Evolutionary conservation across 2,797 vertebrate species (phyloP), one percentile per base, ranked within the genome.

Genomic region (Schizopygopsis pylzovi): DNA sequence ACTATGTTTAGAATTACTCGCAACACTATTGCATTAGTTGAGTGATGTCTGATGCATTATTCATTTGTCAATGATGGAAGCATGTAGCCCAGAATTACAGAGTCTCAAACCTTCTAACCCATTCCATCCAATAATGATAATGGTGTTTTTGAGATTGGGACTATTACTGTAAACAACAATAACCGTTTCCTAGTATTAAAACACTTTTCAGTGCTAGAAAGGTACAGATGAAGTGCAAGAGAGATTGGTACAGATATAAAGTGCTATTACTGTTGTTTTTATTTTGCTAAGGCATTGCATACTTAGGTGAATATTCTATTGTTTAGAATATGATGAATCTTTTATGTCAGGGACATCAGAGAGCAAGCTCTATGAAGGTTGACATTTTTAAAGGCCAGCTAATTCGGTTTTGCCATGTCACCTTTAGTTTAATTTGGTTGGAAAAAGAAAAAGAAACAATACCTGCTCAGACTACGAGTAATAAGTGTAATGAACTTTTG

Each of bases 321-420:
- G 65, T 79, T 71, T 59, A 86, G 59, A 45, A 77, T 28, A 22
- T 28, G 37, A 82, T 79, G 11, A 49, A 61, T 47, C 13, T 79
- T 28, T 47, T 83, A n/a, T 83, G 43, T 65, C 77, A 65, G 45
- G 56, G 87, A 83, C 90, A 87, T 91, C 88, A 85, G 65, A 65
- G 70, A 79, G 22, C 52, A 85, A 79, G 71, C 49, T 89, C 13
- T 65, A 90, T 88, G 92, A 90, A 91, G 88, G 85, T 83, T 93
- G 92, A 85, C 90, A 93, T 94, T 94, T 94, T 52, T 39, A 94
- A 94, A 95, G 92, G 90, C 91, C 91, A 92, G 13, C 83, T 45
- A 65, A 59, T 84, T 82, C 89, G 84, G 87, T 90, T 84, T 85
- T 87, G 80, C 47, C 76, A 76, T 80, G 80, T 85, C 84, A 86